Evolutionary conservation across 2,888 invertebrate genomes (phyloP).

Genomic region (Eupithecia insigniata): DNA sequence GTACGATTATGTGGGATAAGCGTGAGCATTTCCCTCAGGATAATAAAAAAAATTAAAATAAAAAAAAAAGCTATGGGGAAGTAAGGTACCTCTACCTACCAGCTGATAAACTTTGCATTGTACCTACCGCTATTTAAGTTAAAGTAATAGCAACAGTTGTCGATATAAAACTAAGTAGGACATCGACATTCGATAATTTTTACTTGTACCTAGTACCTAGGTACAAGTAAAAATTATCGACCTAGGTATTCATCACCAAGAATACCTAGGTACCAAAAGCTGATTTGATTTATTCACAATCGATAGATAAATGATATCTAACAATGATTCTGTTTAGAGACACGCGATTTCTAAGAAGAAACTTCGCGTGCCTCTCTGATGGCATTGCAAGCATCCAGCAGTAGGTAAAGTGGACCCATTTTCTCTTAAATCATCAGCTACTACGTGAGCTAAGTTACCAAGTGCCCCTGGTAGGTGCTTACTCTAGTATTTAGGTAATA

Average conservation of each 20-base stretch:
- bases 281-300: background rate
- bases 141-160: background rate
- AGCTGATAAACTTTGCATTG: no score
- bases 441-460: background rate
- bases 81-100: no score
- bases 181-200: no score
- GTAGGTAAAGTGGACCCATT: slow-evolving; percentile 12
- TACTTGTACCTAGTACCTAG: background rate
- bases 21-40: no score
- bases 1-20: no score
- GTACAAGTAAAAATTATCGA: no score
- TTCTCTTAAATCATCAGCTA: slow-evolving; percentile 21
- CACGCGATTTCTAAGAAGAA: slow-evolving; percentile 43
- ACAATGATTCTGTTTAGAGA: slow-evolving; percentile 32
- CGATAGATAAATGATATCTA: background rate
- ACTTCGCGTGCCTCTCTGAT: slow-evolving; percentile 36
- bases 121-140: no score
- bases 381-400: slow-evolving; percentile 35
- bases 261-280: background rate
- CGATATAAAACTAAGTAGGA: no score
- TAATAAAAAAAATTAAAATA: no score
- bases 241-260: no score
- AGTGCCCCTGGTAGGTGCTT: background rate
- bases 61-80: no score
- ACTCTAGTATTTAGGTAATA: no score